Percentiles rank a stretch among this genome's conserved stretches.
Conservation (phyloP, 1,140 invertebrate species). For the Tetranychus cinnabarinus region DNA sequence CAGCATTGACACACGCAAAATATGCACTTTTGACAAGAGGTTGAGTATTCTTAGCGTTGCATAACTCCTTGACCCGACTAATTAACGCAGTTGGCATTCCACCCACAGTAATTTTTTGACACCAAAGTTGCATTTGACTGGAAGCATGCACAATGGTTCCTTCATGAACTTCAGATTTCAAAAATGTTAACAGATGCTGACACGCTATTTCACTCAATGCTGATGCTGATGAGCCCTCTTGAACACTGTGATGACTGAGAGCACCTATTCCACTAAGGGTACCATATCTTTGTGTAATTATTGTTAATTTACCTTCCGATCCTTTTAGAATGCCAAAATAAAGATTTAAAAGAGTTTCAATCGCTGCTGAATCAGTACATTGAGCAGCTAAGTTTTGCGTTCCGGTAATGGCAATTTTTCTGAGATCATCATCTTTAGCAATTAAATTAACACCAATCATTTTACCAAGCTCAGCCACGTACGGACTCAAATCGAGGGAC, state of each 20-base stretch:
- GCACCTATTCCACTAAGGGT: conserved; percentile 62
- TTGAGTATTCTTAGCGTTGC: conserved; percentile 48
- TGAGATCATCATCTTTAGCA: conserved; percentile 48
- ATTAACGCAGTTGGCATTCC: conserved; percentile 41
- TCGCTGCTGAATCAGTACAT: conserved; percentile 38
- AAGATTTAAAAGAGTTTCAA: conserved; percentile 41
- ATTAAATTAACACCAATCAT: conserved; percentile 19
- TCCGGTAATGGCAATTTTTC: conserved; percentile 40
- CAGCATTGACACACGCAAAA: conserved; percentile 38
- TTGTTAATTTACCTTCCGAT: conserved; percentile 69
- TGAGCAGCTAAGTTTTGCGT: conserved; percentile 41
- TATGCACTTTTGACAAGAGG: conserved; percentile 50
- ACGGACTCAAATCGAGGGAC: conserved; percentile 49
- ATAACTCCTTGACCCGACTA: conserved; percentile 43
- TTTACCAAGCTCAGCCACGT: conserved; percentile 54
- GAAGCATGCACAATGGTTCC: conserved; percentile 57
- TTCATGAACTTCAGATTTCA: conserved; percentile 76
- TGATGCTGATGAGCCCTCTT: conserved; percentile 27
- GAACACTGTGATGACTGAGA: conserved; percentile 43
- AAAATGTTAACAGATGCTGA: conserved; percentile 44
- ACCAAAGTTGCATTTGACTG: conserved; percentile 55
- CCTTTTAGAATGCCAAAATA: conserved; percentile 61
- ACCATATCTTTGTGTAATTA: conserved; percentile 61
- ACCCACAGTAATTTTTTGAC: conserved; percentile 32
- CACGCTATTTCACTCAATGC: conserved; percentile 34